Conservation (phyloP, 2,113 vertebrate genomes). For the Octodon degus region DNA sequence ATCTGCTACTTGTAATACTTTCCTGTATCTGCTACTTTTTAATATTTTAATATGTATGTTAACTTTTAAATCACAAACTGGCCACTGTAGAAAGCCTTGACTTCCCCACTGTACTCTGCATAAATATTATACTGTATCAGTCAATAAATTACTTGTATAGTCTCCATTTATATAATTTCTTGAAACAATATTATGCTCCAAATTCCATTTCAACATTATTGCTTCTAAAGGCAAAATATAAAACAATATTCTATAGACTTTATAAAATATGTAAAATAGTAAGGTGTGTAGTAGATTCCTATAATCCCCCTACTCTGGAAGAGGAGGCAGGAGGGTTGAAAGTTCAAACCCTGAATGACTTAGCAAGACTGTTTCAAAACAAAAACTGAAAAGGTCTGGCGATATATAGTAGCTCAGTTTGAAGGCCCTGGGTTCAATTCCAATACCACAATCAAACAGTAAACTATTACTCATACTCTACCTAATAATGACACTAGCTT, state of each 20-base stretch:
- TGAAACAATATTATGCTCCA: neutral
- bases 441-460: neutral
- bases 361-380: neutral
- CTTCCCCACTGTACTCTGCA: neutral
- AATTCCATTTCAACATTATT: neutral
- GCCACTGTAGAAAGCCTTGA: neutral
- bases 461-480: neutral
- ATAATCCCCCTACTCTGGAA: neutral
- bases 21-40: neutral
- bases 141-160: neutral
- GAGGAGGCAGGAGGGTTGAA: neutral
- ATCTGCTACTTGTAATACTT: neutral
- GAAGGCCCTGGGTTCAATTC: neutral
- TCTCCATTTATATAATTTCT: neutral
- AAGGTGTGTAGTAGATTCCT: neutral
- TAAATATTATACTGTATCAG: constrained; percentile 8
- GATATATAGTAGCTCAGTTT: neutral
- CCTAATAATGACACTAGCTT: constrained; percentile 47
- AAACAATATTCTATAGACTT: neutral
- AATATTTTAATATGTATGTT: neutral
- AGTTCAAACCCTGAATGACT: neutral
- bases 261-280: neutral
- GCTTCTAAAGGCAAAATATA: constrained; percentile 52
- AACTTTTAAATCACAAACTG: neutral
- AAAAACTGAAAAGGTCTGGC: neutral